Conservation (phyloP, 2,113 vertebrate species). For the Sceloporus undulatus region DNA sequence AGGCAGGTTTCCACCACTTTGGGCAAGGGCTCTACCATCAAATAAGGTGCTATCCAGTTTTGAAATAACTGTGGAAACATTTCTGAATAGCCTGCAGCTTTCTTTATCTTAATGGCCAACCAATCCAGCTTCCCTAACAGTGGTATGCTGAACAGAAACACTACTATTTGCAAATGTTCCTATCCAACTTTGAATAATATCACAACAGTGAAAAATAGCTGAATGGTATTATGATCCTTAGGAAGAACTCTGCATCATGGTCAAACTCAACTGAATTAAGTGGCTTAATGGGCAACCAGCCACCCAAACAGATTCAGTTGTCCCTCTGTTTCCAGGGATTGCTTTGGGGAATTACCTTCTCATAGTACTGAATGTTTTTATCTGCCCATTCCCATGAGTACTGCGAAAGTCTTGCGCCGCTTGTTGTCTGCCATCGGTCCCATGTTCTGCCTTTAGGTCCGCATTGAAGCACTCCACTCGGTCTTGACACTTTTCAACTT, state of each 20-base stretch:
- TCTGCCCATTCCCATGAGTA: conserved; percentile 94
- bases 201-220: not conserved
- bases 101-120: no score
- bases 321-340: not conserved
- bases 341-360: conserved; percentile 84
- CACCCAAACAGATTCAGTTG: not conserved
- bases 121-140: not conserved
- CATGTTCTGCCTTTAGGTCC: conserved; percentile 98
- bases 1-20: not conserved
- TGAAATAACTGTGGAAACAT: not conserved
- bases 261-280: not conserved
- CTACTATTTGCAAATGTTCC: not conserved
- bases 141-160: not conserved
- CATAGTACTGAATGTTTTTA: conserved; percentile 95
- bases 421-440: conserved; percentile 98
- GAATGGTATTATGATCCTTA: not conserved
- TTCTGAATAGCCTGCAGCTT: not conserved
- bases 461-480: conserved; percentile 97
- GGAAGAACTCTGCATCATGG: not conserved
- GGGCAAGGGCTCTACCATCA: not conserved
- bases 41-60: not conserved
- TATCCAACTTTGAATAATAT: not conserved
- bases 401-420: conserved; percentile 94
- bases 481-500: conserved; percentile 97
- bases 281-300: conserved; percentile 37